These are phyloP conservation scores for Ceyx melanurus DNA, from an alignment of 2,113 vertebrate genomes.

Conservation along the genomic window DNA sequence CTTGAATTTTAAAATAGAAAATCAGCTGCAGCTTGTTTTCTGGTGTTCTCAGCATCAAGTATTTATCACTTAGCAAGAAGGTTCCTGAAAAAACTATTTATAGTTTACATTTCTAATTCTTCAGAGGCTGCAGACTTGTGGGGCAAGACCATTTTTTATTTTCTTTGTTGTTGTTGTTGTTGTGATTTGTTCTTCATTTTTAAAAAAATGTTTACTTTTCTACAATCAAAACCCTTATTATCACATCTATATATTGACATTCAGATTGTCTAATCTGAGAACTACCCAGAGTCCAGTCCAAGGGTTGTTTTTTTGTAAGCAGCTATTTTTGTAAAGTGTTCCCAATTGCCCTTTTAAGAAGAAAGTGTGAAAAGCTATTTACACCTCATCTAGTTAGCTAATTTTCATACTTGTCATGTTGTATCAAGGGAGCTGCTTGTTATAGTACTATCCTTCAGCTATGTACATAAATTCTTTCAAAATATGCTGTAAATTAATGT, in stretches of 20 bases:
- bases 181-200: neutral
- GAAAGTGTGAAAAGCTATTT: neutral
- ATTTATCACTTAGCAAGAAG: neutral
- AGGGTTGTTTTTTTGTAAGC: neutral
- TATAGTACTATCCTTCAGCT: neutral
- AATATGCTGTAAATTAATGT: neutral
- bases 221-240: accelerated
- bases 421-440: neutral
- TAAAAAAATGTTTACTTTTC: neutral
- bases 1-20: neutral
- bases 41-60: neutral
- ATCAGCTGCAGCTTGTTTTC: neutral
- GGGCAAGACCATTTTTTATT: neutral
- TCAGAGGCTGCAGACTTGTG: neutral
- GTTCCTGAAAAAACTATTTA: neutral
- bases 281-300: no score
- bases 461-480: neutral
- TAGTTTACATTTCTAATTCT: neutral
- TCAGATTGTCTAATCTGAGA: neutral
- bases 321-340: neutral
- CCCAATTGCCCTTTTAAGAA: neutral
- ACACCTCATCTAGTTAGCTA: neutral
- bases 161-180: neutral
- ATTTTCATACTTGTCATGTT: neutral
- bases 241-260: neutral